Conservation (phyloP, 2,797 vertebrate genomes). For the Semaprochilodus insignis region DNA sequence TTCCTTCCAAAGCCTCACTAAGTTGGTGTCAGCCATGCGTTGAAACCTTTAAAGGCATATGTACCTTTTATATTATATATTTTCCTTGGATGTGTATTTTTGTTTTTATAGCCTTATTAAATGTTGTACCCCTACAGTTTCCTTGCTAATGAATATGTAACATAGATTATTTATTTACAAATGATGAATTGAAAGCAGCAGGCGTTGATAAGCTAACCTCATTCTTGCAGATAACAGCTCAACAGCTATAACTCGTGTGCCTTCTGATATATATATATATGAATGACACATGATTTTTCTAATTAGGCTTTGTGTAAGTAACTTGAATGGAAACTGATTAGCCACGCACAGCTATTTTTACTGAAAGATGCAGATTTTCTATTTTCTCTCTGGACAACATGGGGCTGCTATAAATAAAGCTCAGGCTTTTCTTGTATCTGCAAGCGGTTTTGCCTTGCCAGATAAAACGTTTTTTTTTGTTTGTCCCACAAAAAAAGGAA, state of each 20-base stretch:
- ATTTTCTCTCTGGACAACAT: neutral
- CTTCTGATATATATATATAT: slow-evolving; percentile 18
- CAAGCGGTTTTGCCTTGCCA: slow-evolving; percentile 36
- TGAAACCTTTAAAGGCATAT: slow-evolving; percentile 74
- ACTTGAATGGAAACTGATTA: slow-evolving; percentile 4
- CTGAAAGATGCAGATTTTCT: neutral
- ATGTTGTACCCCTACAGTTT: slow-evolving; percentile 24
- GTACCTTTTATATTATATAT: slow-evolving; percentile 3
- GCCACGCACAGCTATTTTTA: slow-evolving; percentile 3
- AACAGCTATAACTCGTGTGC: neutral
- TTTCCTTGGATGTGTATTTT: slow-evolving; percentile 40
- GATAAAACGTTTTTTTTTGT: slow-evolving; percentile 55
- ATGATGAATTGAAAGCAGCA: neutral
- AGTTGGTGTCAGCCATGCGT: slow-evolving; percentile 73
- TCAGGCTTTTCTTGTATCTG: neutral
- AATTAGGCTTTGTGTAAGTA: slow-evolving; percentile 18
- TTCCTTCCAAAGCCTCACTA: slow-evolving; percentile 76
- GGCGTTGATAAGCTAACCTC: neutral
- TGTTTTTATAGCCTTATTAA: slow-evolving; percentile 23
- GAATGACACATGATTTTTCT: slow-evolving; percentile 21
- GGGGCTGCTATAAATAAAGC: slow-evolving; percentile 13
- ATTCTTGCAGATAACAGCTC: neutral
- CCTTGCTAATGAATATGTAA: slow-evolving; percentile 29
- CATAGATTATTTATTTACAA: slow-evolving; percentile 38
- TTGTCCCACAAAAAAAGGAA: slow-evolving; percentile 65